Evolutionary conservation across 2,888 invertebrate species (phyloP).

Genomic region (Rotaria socialis): DNA sequence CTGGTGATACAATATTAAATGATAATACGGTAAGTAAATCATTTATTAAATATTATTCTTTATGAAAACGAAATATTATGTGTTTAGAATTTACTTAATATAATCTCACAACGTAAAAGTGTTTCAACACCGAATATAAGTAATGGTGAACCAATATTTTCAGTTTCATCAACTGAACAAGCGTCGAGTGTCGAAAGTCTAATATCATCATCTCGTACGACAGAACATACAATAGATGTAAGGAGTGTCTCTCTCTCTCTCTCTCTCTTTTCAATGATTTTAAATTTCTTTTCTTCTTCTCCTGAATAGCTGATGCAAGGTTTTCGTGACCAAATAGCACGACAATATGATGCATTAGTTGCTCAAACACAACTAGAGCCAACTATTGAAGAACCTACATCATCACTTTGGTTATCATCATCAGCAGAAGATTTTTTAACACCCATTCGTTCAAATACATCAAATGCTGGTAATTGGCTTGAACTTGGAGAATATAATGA

Average conservation of each 20-base stretch:
- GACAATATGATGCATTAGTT: constrained; percentile 27
- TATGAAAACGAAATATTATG: not conserved
- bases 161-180: constrained; percentile 84
- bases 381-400: constrained; percentile 25
- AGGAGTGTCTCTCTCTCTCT: not conserved
- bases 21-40: not conserved
- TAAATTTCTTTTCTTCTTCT: not conserved
- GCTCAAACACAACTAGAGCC: constrained; percentile 6
- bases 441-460: not conserved
- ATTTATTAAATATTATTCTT: not conserved
- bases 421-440: constrained; percentile 21
- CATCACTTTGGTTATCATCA: constrained; percentile 21
- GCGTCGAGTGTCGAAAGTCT: constrained; percentile 90
- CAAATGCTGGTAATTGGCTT: not conserved
- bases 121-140: constrained; percentile 85
- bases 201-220: not conserved
- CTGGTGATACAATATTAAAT: constrained; percentile 8
- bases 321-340: constrained; percentile 24
- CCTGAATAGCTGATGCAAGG: not conserved
- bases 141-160: constrained; percentile 70
- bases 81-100: constrained; percentile 11
- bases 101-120: constrained; percentile 69
- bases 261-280: not conserved
- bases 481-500: not conserved
- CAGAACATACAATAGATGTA: not conserved